These are phyloP conservation scores for Cataglyphis hispanica DNA, from an alignment of 1,140 invertebrate species.

Conservation along the genomic window DNA sequence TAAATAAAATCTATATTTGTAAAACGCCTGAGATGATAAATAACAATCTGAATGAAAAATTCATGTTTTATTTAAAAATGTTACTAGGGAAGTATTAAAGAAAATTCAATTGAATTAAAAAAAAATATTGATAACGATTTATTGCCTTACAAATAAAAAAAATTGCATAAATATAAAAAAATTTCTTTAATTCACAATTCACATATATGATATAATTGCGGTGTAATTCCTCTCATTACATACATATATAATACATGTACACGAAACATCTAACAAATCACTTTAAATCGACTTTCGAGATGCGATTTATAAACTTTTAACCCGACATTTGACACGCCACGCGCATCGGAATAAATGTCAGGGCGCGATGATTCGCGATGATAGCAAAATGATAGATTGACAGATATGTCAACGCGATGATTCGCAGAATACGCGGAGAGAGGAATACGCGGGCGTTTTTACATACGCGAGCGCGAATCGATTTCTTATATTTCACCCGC, in stretches of 20 bases:
- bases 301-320: neutral
- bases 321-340: neutral
- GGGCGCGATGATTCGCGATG: neutral
- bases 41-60: neutral
- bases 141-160: neutral
- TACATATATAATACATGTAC: too few relatives aligned
- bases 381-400: neutral
- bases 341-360: neutral
- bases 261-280: neutral
- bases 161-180: neutral
- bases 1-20: neutral
- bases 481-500: constrained; percentile 31
- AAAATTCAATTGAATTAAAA: neutral
- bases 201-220: neutral
- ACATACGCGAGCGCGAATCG: neutral
- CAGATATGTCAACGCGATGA: neutral
- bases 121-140: neutral
- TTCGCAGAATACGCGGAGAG: neutral
- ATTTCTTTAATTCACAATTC: neutral
- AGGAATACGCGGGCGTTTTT: constrained; percentile 3
- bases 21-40: neutral
- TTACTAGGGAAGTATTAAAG: neutral
- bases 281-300: neutral
- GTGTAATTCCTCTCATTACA: neutral
- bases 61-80: neutral